Evolutionary conservation across 2,888 invertebrate species (phyloP), one percentile per base, ranked within the genome.

Genomic region (Sericinus montela): DNA sequence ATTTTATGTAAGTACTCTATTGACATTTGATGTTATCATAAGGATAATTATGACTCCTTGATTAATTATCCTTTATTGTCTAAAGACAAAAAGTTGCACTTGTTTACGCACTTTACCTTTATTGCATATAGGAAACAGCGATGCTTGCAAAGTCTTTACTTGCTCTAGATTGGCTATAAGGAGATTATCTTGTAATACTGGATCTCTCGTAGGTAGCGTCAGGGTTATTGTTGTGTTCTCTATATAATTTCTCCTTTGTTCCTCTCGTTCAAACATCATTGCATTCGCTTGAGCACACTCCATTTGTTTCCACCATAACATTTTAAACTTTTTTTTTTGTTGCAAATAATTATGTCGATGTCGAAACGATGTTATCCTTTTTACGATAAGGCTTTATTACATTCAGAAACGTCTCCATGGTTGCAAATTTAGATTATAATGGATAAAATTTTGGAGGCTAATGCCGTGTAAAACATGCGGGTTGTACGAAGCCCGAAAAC

Each of bases 111-210:
- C 6, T 19, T 75, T 85, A 89, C 89, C 89, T 90, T 80, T 89
- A 57, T 75, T 81, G 62, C 80, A 89, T 64, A 89, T 87, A 40
- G 93, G 93, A 74, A 94, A 94, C 49, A 94, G 78, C 43, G 91
- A 87, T 40, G 93, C 91, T 75, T 94, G 94, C 51, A 94, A 84
- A 50, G 91, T 89, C 74, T 90, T 91, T 32, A 94, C 93, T 75
- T 86, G 90, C 58, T 90, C 83, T 69, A 86, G 58, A 66, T 82
- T 83, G 29, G 84, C 74, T 64, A 85, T 72, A 54, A 86, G 70
- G 45, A 84, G 66, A 67, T 82, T 79, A 56, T 86, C 82, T 63
- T 81, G 77, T 52, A 84, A 63, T 51, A 82, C 72, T 39, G 81
- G 80, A 57, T 82, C 76, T 60, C 79, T 79, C 15, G 72, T 69